Evolutionary conservation across 2,113 vertebrate genomes (phyloP), one percentile per base, ranked within the genome.

Genomic region (Psilopogon haemacephalus): DNA sequence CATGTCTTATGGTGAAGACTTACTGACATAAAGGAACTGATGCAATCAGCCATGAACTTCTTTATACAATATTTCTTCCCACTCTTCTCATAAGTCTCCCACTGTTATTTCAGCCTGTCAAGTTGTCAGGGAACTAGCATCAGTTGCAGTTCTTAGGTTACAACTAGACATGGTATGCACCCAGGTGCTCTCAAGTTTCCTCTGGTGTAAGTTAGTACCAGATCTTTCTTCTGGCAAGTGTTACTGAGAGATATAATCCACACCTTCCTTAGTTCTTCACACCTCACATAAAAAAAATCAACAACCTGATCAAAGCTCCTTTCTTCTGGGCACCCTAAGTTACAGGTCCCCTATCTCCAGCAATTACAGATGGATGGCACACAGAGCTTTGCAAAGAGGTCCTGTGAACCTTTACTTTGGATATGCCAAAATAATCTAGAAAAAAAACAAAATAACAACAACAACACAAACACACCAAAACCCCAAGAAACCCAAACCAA

Each of bases 31-130:
- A 71, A 92, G 63, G 74, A 82, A 92, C 37, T 9, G 24, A 63
- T 79, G 88, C 88, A 75, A 72, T 75, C 86, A 90, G 74, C 84
- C 89, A 77, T 72, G 71, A 71, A 81, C 69, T 67, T 94, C 91
- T 52, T 56, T 37, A 62, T 27, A 54, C 67, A 84, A 2, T 32
- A 78, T 86, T 89, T 67, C 69, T 32, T 86, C 70, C 65, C 20
- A 32, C 40, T 83, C 69, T 62, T 84, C 77, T 52, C 84, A 16
- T 89, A 82, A 91, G 37, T 60, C 93, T 71, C 77, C 86, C 84
- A 81, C 77, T 84, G 69, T 83, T 87, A 90, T 91, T 96, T 64
- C 93, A 86, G 44, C 85, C 78, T 92, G 77, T 64, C 86, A 92
- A 65, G 74, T 71, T 94, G 67, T 73, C 92, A 84, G 72, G 69